These are phyloP conservation scores for Rhagoletis pomonella DNA, from an alignment of 1,140 invertebrate genomes.

Conservation along the genomic window DNA sequence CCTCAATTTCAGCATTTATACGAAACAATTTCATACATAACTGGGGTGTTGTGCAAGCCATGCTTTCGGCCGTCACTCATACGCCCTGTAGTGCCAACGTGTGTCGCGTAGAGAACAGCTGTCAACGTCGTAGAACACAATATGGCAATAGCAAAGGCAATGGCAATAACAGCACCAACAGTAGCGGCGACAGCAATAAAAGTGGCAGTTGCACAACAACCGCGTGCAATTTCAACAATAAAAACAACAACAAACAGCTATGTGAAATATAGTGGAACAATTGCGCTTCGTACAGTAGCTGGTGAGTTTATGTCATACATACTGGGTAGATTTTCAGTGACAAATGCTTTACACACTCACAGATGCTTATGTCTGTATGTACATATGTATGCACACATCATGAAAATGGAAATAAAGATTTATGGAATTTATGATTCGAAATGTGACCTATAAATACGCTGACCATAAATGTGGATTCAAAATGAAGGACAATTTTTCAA, in stretches of 20 bases:
- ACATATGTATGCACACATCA: not conserved
- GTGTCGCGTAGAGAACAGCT: constrained; percentile 28
- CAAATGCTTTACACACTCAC: not conserved
- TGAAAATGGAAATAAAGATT: constrained; percentile 20
- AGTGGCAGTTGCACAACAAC: constrained; percentile 46
- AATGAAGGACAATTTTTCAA: not conserved
- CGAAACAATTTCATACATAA: constrained; percentile 24
- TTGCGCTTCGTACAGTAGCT: not conserved
- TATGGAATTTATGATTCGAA: constrained; percentile 41
- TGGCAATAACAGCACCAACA: not conserved
- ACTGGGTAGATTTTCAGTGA: not conserved
- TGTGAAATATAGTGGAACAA: constrained; percentile 5
- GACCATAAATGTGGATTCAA: not conserved
- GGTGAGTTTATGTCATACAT: not conserved
- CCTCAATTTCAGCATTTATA: constrained; percentile 42
- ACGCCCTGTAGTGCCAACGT: constrained; percentile 15
- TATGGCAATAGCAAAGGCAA: not conserved
- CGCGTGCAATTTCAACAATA: not conserved
- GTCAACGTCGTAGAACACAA: constrained; percentile 33
- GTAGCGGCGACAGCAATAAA: constrained; percentile 39
- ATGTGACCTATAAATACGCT: not conserved
- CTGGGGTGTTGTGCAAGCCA: constrained; percentile 34
- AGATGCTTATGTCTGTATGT: not conserved
- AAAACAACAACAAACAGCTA: not conserved
- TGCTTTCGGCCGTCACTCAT: constrained; percentile 39